phyloP scores from a whole-genome alignment of 64 coral and sea anemone species.

The Montipora efflorescens region DNA sequence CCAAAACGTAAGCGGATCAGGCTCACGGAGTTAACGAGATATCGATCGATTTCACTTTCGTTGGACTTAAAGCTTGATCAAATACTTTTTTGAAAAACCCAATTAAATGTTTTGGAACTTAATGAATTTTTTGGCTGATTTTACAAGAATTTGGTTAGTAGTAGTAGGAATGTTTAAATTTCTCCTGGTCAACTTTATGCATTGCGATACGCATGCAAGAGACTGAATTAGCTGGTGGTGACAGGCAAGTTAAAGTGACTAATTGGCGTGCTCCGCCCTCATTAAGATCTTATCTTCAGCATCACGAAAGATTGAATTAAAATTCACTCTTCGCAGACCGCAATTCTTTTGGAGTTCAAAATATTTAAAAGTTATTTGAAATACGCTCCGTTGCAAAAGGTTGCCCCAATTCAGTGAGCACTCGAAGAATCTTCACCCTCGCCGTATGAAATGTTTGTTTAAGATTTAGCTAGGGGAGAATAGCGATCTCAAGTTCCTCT shows the following conservation, averaged over 20 bases:
- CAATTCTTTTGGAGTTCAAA: constrained; percentile 7
- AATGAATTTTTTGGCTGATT: background rate
- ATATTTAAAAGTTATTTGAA: constrained; percentile 42
- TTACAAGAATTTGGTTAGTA: background rate
- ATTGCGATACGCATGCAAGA: background rate
- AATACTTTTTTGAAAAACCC: background rate
- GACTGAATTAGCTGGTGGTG: background rate
- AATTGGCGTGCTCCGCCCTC: constrained; percentile 56
- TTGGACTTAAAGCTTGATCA: background rate
- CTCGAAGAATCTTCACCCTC: constrained; percentile 54
- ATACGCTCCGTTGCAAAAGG: background rate
- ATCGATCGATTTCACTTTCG: constrained; percentile 28
- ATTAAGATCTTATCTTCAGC: constrained; percentile 50
- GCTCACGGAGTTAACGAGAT: constrained; percentile 46
- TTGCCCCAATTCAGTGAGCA: constrained; percentile 20
- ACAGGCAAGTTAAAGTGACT: constrained; percentile 59
- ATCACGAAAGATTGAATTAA: constrained; percentile 34
- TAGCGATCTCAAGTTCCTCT: constrained; percentile 3
- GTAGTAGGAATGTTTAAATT: background rate
- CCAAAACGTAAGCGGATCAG: constrained; percentile 51
- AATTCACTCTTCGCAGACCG: background rate
- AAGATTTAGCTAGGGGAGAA: constrained; percentile 27
- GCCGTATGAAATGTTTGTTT: constrained; percentile 48
- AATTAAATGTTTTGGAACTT: background rate
- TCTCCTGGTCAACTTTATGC: background rate